These are phyloP conservation scores for Phyllopteryx taeniolatus DNA, from an alignment of 2,113 vertebrate genomes.

Conservation along the genomic window DNA sequence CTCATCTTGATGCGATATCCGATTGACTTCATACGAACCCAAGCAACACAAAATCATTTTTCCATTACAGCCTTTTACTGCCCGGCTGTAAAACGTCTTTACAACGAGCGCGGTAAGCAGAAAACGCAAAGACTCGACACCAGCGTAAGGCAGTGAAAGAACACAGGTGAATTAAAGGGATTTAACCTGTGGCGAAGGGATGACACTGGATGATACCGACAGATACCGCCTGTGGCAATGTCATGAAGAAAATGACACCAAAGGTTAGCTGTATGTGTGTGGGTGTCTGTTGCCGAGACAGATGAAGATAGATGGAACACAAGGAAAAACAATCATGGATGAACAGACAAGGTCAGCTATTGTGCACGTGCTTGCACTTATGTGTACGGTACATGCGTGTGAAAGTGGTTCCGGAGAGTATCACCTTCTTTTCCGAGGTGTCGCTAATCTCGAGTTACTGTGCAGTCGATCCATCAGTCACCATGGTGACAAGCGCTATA, in stretches of 20 bases:
- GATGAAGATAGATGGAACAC: conserved; percentile 19
- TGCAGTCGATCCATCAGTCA: conserved; percentile 12
- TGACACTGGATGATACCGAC: conserved; percentile 20
- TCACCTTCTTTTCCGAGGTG: conserved; percentile 8
- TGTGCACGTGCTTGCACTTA: not conserved
- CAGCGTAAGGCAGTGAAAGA: not conserved
- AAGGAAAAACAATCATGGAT: not conserved
- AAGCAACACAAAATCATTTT: conserved; percentile 19
- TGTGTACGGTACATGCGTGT: not conserved
- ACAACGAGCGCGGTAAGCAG: not conserved
- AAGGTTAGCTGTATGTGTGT: conserved; percentile 16
- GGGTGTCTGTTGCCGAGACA: conserved; percentile 6
- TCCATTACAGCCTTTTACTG: conserved; percentile 20
- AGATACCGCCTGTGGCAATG: conserved; percentile 29
- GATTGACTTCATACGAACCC: conserved; percentile 11
- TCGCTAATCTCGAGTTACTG: conserved; percentile 25
- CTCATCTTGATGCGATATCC: conserved; percentile 10
- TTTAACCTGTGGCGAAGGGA: conserved; percentile 36
- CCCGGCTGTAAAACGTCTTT: conserved; percentile 18
- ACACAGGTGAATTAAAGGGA: conserved; percentile 40
- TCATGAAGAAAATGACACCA: conserved; percentile 19
- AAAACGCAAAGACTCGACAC: not conserved
- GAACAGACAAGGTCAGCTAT: not conserved
- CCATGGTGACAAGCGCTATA: conserved; percentile 5
- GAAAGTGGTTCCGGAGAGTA: conserved; percentile 1